These are phyloP conservation scores for Sialis lutaria DNA, from an alignment of 2,888 invertebrate species.

Conservation along the genomic window DNA sequence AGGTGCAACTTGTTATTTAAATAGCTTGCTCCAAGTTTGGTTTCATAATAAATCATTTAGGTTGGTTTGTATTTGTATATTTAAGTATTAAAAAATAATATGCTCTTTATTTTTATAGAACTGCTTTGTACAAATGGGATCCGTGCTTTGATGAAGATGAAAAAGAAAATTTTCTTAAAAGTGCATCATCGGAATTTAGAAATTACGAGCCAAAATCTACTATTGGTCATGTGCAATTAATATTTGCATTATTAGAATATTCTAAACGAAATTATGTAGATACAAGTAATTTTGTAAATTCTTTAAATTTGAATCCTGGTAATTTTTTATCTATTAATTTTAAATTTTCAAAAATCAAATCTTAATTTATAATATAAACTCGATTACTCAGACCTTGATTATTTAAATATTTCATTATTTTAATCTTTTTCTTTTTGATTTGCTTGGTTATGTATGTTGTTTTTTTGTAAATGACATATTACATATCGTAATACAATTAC, in stretches of 20 bases:
- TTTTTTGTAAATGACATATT: too few species aligned
- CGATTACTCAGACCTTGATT: too few species aligned
- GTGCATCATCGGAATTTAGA: conserved; percentile 12
- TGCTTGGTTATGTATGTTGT: too few species aligned
- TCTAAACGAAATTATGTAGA: conserved; percentile 33
- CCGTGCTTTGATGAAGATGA: conserved; percentile 26
- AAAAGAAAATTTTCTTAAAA: conserved; percentile 14
- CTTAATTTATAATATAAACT: too few species aligned
- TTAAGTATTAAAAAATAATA: conserved; percentile 6
- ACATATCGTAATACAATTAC: too few species aligned
- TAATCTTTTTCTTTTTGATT: too few species aligned
- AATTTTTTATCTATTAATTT: neutral
- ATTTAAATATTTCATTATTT: too few species aligned
- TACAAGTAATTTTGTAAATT: conserved; percentile 35
- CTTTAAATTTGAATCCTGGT: conserved; percentile 32
- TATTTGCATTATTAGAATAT: conserved; percentile 39
- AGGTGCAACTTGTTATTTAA: conserved; percentile 47
- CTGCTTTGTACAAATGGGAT: conserved; percentile 37
- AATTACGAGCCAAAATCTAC: conserved; percentile 25
- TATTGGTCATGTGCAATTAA: conserved; percentile 35
- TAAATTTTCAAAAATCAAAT: neutral
- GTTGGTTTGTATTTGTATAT: conserved; percentile 14
- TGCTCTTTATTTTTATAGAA: conserved; percentile 18
- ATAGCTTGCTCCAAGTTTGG: conserved; percentile 43
- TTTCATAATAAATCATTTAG: conserved; percentile 38